Evolutionary conservation across 2,888 invertebrate genomes (phyloP).

Genomic region (Orthosia incerta): DNA sequence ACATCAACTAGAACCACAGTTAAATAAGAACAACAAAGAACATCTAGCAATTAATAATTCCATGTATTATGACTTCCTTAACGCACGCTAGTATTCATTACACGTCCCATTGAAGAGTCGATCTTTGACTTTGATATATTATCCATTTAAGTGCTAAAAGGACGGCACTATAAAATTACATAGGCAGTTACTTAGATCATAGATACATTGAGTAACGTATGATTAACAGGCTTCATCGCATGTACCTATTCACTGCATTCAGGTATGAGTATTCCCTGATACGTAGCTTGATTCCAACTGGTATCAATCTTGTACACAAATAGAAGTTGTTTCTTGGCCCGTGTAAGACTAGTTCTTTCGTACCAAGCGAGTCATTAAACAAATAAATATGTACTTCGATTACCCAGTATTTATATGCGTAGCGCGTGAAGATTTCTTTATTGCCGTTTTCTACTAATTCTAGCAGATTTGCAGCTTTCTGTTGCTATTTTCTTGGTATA

Average conservation of each 20-base stretch:
- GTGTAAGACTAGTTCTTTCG: slow-evolving; percentile 61
- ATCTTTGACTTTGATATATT: slow-evolving; percentile 81
- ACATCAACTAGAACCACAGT: slow-evolving; percentile 6
- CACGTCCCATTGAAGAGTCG: slow-evolving; percentile 80
- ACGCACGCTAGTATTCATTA: slow-evolving; percentile 77
- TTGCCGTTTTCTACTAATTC: slow-evolving; percentile 45
- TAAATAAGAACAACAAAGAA: slow-evolving; percentile 44
- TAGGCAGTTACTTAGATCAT: slow-evolving; percentile 68
- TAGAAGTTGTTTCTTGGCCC: slow-evolving; percentile 61
- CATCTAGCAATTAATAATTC: slow-evolving; percentile 64
- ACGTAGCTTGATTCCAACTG: slow-evolving; percentile 44
- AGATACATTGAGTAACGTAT: slow-evolving; percentile 72
- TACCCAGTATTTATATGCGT: slow-evolving; percentile 51
- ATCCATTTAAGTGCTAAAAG: slow-evolving; percentile 79
- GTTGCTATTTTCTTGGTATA: slow-evolving; percentile 41
- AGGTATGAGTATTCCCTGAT: slow-evolving; percentile 52
- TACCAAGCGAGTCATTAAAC: slow-evolving; percentile 56
- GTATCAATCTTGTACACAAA: slow-evolving; percentile 63
- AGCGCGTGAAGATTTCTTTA: slow-evolving; percentile 55
- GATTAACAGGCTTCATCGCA: slow-evolving; percentile 72
- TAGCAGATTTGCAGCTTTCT: slow-evolving; percentile 28
- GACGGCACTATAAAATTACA: slow-evolving; percentile 76
- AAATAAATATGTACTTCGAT: slow-evolving; percentile 59
- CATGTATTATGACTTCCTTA: slow-evolving; percentile 74
- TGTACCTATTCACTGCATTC: slow-evolving; percentile 53